These are phyloP conservation scores for Alexandromys fortis DNA, from an alignment of 2,113 vertebrate genomes.

Conservation along the genomic window DNA sequence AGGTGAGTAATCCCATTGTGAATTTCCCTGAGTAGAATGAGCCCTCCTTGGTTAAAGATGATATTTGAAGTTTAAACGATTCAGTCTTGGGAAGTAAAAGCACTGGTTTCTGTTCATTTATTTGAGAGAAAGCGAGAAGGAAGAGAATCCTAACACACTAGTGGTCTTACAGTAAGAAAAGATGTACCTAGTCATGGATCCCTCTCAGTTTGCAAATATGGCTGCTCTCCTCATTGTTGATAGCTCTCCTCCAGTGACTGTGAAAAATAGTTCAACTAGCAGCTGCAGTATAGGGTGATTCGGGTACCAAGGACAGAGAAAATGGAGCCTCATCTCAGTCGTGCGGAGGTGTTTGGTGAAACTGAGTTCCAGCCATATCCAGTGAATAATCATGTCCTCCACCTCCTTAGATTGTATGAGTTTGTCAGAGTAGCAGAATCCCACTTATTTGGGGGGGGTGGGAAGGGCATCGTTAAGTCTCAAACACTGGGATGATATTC, in stretches of 20 bases:
- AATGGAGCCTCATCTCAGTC: not conserved
- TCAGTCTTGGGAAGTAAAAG: slow-evolving; percentile 27
- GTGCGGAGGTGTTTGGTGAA: not conserved
- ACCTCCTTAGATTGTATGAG: not conserved
- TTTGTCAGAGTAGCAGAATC: not conserved
- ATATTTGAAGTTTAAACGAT: not conserved
- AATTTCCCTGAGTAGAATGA: not conserved
- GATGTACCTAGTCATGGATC: not conserved
- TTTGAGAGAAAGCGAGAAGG: not conserved
- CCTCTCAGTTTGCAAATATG: not conserved
- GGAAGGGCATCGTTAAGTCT: not conserved
- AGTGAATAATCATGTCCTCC: not conserved
- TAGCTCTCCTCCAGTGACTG: slow-evolving; percentile 5
- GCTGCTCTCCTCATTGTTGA: not conserved
- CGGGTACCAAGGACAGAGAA: not conserved
- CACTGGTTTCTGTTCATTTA: slow-evolving; percentile 29
- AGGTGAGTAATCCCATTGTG: slow-evolving; percentile 82
- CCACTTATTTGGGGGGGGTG: not conserved
- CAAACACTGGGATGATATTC: slow-evolving; percentile 21
- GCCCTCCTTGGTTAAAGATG: not conserved
- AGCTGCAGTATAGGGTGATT: not conserved
- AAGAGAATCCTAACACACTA: not conserved
- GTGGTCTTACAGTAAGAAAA: not conserved
- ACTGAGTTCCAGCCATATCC: not conserved
- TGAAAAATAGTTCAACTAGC: slow-evolving; percentile 37